phyloP scores from a whole-genome alignment of 2,888 invertebrate genomes.

The Archaeoteleia sp. region DNA sequence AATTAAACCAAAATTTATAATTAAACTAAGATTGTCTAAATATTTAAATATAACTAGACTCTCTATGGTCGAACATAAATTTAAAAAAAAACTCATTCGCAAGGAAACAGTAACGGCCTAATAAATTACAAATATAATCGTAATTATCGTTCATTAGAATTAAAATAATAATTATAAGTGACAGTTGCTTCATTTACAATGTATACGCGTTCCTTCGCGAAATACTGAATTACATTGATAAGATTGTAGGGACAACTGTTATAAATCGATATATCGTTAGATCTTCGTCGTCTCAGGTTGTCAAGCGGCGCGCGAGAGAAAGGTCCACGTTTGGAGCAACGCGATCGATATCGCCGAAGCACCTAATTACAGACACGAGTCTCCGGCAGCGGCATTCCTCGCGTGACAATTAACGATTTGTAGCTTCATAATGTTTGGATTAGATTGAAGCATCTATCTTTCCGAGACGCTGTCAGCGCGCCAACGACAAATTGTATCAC shows the following conservation, averaged over 20 bases:
- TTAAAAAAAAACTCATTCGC: no score
- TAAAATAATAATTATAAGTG: no score
- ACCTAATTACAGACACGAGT: constrained; percentile 63
- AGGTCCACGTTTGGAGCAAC: constrained; percentile 7
- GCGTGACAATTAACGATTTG: constrained; percentile 70
- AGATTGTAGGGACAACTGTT: constrained; percentile 1
- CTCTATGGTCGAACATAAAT: no score
- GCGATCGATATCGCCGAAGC: constrained; percentile 59
- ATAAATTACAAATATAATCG: no score
- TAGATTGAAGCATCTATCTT: constrained; percentile 5
- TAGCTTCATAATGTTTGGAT: constrained; percentile 6
- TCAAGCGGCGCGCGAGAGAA: background rate
- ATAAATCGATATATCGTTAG: constrained; percentile 32
- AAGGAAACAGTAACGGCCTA: no score
- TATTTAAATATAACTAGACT: no score
- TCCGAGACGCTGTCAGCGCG: background rate
- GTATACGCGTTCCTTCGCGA: no score
- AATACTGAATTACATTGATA: no score
- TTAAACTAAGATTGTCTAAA: no score
- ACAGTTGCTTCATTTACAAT: no score
- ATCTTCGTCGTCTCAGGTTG: constrained; percentile 53
- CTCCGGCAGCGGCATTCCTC: constrained; percentile 58
- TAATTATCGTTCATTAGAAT: no score
- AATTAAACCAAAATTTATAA: no score
- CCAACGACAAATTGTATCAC: background rate